Percentiles rank a stretch among this genome's conserved stretches.
Conservation (phyloP, 2,113 vertebrate species). For the Pachycephala philippinensis region DNA sequence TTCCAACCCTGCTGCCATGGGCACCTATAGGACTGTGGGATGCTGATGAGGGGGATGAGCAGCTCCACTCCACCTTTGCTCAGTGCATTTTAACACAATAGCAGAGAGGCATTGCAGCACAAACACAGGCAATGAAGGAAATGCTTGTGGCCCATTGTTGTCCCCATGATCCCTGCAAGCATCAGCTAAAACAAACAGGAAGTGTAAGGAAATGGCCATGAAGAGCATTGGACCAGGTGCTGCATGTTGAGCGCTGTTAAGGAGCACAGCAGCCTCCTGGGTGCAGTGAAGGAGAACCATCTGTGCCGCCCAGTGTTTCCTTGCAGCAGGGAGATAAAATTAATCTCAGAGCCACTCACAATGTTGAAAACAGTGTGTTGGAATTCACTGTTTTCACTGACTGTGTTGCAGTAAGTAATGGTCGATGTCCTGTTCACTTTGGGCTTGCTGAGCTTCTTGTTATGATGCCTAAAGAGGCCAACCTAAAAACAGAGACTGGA, state of each 20-base stretch:
- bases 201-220: neutral
- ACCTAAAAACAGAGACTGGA: no score
- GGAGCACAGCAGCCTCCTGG: neutral
- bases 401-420: neutral
- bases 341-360: neutral
- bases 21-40: neutral
- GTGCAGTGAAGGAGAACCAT: neutral
- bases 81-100: neutral
- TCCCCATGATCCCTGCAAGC: neutral
- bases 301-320: neutral
- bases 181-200: neutral
- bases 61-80: neutral
- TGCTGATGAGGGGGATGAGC: neutral
- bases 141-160: neutral
- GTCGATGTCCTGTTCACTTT: neutral
- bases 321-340: neutral
- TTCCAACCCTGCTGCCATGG: neutral
- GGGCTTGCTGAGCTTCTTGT: neutral
- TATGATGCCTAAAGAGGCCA: no score
- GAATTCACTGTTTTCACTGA: neutral
- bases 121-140: neutral
- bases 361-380: no score
- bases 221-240: neutral
- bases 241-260: accelerated
- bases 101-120: neutral